Percentiles rank a stretch among this genome's conserved stretches.
These are phyloP conservation scores for Agrotis puta DNA, from an alignment of 2,888 invertebrate species.

Conservation along the genomic window DNA sequence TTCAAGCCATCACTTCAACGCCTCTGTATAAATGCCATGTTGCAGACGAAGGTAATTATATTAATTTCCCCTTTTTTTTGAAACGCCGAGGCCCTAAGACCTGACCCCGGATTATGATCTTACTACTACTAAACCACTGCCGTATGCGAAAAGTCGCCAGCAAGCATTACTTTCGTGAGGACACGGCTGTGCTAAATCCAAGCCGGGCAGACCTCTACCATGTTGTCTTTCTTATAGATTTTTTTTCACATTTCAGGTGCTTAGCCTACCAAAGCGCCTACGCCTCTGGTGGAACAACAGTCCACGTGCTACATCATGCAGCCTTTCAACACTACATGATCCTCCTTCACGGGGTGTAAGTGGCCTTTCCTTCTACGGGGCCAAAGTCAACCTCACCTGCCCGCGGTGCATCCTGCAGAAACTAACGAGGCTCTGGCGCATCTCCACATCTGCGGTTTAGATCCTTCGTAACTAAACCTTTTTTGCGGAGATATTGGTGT, in stretches of 20 bases:
- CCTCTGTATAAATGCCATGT: too few relatives aligned
- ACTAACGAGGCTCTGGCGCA: background rate
- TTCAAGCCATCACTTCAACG: background rate
- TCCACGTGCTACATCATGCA: background rate
- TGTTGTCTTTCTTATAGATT: background rate
- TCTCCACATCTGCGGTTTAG: background rate
- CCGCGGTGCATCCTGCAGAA: conserved; percentile 17
- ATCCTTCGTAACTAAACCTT: background rate
- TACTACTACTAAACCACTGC: too few relatives aligned
- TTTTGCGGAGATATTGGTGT: background rate
- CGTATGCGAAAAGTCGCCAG: too few relatives aligned
- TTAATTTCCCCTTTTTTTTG: background rate
- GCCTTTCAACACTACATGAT: background rate
- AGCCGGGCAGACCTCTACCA: too few relatives aligned
- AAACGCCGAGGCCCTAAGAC: too few relatives aligned
- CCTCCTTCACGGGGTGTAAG: background rate
- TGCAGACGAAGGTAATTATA: background rate
- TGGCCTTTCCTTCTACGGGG: background rate
- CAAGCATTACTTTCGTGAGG: too few relatives aligned
- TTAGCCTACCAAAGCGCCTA: too few relatives aligned
- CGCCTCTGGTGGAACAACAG: background rate
- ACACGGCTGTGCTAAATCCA: too few relatives aligned
- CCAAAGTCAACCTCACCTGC: conserved; percentile 26
- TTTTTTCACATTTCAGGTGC: background rate
- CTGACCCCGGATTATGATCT: too few relatives aligned